These are phyloP conservation scores for Parnassius smintheus DNA, from an alignment of 2,888 invertebrate genomes.

Conservation along the genomic window DNA sequence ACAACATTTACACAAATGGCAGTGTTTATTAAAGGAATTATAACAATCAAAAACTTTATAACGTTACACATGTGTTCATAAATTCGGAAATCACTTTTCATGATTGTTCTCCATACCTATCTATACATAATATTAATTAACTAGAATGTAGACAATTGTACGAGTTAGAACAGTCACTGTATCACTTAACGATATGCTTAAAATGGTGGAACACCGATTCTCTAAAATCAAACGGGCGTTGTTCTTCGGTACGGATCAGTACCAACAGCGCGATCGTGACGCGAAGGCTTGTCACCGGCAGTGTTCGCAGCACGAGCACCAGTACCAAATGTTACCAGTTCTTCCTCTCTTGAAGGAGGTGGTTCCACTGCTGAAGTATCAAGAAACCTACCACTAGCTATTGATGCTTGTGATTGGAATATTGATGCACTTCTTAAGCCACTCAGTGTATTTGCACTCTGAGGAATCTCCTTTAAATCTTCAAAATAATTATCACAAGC, in stretches of 20 bases:
- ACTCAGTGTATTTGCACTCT: constrained; percentile 75
- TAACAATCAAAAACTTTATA: constrained; percentile 73
- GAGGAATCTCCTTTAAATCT: constrained; percentile 76
- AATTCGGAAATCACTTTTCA: constrained; percentile 64
- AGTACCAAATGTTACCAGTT: constrained; percentile 86
- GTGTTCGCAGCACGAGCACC: constrained; percentile 68
- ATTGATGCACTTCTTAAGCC: constrained; percentile 73
- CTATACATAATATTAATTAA: constrained; percentile 46
- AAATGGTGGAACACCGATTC: constrained; percentile 50
- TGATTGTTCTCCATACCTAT: constrained; percentile 45
- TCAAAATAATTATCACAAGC: constrained; percentile 83
- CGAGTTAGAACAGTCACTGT: constrained; percentile 57
- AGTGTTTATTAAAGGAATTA: constrained; percentile 75
- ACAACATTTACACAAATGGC: constrained; percentile 64
- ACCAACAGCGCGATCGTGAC: constrained; percentile 73
- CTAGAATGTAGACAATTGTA: constrained; percentile 46
- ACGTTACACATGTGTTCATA: constrained; percentile 67
- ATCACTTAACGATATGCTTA: constrained; percentile 78
- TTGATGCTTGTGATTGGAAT: constrained; percentile 79
- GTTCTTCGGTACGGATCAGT: constrained; percentile 81
- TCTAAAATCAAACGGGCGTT: constrained; percentile 78
- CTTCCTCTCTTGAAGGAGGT: constrained; percentile 84
- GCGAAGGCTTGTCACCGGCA: constrained; percentile 50
- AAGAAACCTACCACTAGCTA: constrained; percentile 85
- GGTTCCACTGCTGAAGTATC: constrained; percentile 84